Evolutionary conservation across 1,140 invertebrate species (phyloP), one percentile per base, ranked within the genome.

Genomic region (Eumeta japonica): DNA sequence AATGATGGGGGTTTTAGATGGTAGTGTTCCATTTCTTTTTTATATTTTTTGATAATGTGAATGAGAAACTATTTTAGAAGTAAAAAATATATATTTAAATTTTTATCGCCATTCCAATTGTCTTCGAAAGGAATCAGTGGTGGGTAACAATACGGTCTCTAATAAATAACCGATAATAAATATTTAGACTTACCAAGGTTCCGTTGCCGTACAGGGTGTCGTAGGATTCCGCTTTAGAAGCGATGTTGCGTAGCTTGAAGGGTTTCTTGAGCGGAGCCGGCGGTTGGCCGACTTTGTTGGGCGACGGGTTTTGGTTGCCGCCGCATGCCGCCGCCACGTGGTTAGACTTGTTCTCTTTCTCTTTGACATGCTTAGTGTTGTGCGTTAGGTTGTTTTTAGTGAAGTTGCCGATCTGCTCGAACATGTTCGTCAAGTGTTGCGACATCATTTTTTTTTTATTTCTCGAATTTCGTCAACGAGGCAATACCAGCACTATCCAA

Each of bases 361-460:
- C 68, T 41, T 65, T 70, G 45, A 54, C 46, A 19, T 58, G 30
- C 41, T 74, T 74, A 34, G 52, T 73, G 39, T 68, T 73, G 27
- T 66, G 59, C 3, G 63, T 62, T 45, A 77, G 38, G 37, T 76
- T 77, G 49, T 75, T 77, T 58, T 77, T 77, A 3, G 75, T 77
- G 42, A 76, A 77, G 52, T 77, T 77, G 4, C 75, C 75, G 36
- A 77, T 58, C 40, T 76, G 71, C 47, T 77, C 75, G 56, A 77
- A 76, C 61, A 77, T 74, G 37, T 56, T 76, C 35, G 67, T 65
- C 38, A 77, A 35, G 28, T 76, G 73, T 48, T 77, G 75, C 34
- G 73, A 65, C 75, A 77, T 77, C 72, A 75, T 74, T 39, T 67
- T 71, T n/a, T n/a, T n/a, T n/a, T n/a, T n/a, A n/a, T n/a, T n/a